A percentile compares a stretch with the other conserved stretches of the same genome.
phyloP scores from a whole-genome alignment of 2,113 vertebrate species.

The Acanthisitta chloris region DNA sequence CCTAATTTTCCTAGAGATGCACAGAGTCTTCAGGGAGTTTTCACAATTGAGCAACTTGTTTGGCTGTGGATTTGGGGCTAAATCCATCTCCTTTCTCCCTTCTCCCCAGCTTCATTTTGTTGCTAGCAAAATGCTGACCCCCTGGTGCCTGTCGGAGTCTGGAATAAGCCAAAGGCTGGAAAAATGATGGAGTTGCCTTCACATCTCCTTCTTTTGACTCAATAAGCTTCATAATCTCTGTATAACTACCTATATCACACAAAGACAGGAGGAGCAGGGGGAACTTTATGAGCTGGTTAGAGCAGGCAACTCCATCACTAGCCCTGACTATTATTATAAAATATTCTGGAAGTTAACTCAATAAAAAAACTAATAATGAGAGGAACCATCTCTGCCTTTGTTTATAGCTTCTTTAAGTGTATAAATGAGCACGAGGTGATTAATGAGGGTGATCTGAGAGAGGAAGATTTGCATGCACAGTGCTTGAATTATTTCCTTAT shows the following conservation, averaged over 20 bases:
- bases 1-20: not conserved
- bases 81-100: not conserved
- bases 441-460: constrained; percentile 40
- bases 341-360: constrained; percentile 60
- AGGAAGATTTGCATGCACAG: constrained; percentile 14
- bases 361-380: constrained; percentile 59
- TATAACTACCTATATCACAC: not conserved
- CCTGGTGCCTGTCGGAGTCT: not conserved
- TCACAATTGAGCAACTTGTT: not conserved
- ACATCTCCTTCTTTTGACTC: not conserved
- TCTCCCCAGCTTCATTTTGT: not conserved
- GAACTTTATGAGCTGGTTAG: constrained; percentile 33
- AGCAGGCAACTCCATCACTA: constrained; percentile 43
- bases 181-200: not conserved
- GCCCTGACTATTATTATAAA: constrained; percentile 41
- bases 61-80: not conserved
- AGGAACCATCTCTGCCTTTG: constrained; percentile 33
- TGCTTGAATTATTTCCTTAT: constrained; percentile 41
- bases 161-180: not conserved
- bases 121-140: not conserved
- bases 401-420: constrained; percentile 57
- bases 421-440: constrained; percentile 53
- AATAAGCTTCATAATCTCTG: constrained; percentile 3
- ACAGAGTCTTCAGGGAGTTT: not conserved
- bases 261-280: constrained; percentile 6